Base-by-base conservation (phyloP, 1,140 invertebrate genomes). In the Sinonovacula constricta region DNA sequence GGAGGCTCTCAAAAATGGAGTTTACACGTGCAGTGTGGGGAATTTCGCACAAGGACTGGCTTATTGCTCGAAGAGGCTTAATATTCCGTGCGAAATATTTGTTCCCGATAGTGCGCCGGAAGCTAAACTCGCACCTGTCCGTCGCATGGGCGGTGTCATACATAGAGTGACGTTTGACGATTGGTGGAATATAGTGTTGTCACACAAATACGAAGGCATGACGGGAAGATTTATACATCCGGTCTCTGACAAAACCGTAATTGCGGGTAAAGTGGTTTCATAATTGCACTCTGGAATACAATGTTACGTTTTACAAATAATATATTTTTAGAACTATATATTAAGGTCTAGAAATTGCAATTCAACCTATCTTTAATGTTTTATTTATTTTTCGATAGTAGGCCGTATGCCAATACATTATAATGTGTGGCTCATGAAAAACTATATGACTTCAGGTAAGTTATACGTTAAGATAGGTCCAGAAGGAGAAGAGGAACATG, bases 41-140 rank as follows among this genome's bases (percentile, higher is more conserved):
- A 89, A 89, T 68, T 88, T 89, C 79, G 87, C 86, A n/a, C 84
- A 86, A 68, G 87, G 83, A 3, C 56, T 84, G 22, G 83, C 88
- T 12, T 87, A 82, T 82, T 83, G 69, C 59, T 79, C 83, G 2
- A 78, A 74, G 18, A 62, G 83, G 39, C 33, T 74, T 5, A 60
- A 51, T 0, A 56, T 88, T 18, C 66, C 76, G 0, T 89, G 88
- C 60, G 66, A 84, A 22, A 72, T 88, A 15, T 33, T 89, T 5
- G 83, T 85, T 2, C 88, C 87, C 39, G 85, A 86, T 15, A 70
- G 83, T 36, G 87, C 87, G 5, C 84, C 86, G 3, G 34, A 78
- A 28, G 79, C 83, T 1, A 89, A 89, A 77, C 18, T 87, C 26
- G 69, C 77, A 15, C 80, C 86, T 3, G 82, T 88, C 0, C 30